A percentile compares a stretch with the other conserved stretches of the same genome.
These are phyloP conservation scores for Endotricha flammealis DNA, from an alignment of 2,888 invertebrate genomes.

Conservation along the genomic window DNA sequence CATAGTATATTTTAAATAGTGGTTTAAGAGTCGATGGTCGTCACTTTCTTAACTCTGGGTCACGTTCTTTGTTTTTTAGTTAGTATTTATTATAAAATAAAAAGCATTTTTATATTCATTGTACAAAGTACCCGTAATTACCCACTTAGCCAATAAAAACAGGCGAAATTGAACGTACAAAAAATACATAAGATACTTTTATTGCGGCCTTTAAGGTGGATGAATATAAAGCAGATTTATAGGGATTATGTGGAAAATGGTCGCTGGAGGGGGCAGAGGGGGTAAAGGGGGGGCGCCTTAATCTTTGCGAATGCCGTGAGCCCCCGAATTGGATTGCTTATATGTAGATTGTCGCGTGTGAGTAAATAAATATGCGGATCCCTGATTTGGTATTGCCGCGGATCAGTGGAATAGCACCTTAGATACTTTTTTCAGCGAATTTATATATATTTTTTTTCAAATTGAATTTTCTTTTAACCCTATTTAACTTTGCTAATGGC, in stretches of 20 bases:
- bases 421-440: slow-evolving; percentile 13
- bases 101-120: too few relatives aligned
- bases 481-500: too few relatives aligned
- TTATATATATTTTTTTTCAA: too few relatives aligned
- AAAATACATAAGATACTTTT: slow-evolving; percentile 62
- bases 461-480: too few relatives aligned
- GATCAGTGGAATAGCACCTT: slow-evolving; percentile 48
- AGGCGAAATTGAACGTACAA: slow-evolving; percentile 26
- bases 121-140: background rate
- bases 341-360: slow-evolving; percentile 71
- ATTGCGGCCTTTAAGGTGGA: slow-evolving; percentile 75
- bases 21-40: too few relatives aligned
- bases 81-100: too few relatives aligned
- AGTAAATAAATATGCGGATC: slow-evolving; percentile 70
- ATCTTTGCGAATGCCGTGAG: slow-evolving; percentile 66
- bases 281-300: slow-evolving; percentile 47
- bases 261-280: slow-evolving; percentile 35
- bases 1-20: too few relatives aligned
- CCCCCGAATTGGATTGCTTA: slow-evolving; percentile 71
- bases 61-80: too few relatives aligned
- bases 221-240: slow-evolving; percentile 76
- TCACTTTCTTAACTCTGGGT: too few relatives aligned
- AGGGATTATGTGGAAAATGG: slow-evolving; percentile 65
- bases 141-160: background rate
- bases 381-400: slow-evolving; percentile 56